These are phyloP conservation scores for Montifringilla adamsi DNA, from an alignment of 2,113 vertebrate species.

Conservation along the genomic window DNA sequence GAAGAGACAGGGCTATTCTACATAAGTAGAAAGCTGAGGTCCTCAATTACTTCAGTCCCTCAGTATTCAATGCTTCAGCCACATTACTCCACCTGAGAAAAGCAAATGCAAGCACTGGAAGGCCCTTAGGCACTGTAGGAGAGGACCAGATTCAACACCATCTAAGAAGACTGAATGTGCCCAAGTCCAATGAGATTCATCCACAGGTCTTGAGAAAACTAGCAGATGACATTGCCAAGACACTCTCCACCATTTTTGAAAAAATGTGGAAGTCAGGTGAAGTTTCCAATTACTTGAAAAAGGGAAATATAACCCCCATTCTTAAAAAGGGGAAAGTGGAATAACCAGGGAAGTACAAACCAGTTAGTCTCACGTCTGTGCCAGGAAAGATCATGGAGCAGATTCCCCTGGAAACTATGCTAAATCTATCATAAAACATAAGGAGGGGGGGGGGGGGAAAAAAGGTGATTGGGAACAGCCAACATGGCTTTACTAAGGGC, in stretches of 20 bases:
- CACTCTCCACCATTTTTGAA: not conserved
- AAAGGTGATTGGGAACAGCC: rapidly evolving
- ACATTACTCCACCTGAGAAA: not conserved
- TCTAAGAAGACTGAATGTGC: not conserved
- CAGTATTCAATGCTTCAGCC: not conserved
- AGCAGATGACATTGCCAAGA: not conserved
- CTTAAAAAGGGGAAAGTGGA: not conserved
- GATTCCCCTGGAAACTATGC: not conserved
- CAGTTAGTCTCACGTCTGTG: not conserved
- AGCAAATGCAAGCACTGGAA: not conserved
- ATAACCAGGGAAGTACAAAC: not conserved
- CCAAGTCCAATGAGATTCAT: not conserved
- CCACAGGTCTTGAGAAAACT: not conserved
- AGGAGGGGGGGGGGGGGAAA: too few species aligned
- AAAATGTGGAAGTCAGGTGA: not conserved
- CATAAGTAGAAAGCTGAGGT: not conserved
- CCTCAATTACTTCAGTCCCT: not conserved
- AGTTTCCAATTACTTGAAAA: not conserved
- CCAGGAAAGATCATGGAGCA: not conserved
- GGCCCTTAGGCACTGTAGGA: not conserved
- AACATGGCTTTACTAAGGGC: not conserved
- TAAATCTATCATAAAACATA: rapidly evolving
- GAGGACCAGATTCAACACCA: not conserved
- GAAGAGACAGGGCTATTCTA: rapidly evolving
- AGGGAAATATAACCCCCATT: not conserved